Conservation (phyloP, 2,888 invertebrate genomes). For the Drosophila eohydei region DNA sequence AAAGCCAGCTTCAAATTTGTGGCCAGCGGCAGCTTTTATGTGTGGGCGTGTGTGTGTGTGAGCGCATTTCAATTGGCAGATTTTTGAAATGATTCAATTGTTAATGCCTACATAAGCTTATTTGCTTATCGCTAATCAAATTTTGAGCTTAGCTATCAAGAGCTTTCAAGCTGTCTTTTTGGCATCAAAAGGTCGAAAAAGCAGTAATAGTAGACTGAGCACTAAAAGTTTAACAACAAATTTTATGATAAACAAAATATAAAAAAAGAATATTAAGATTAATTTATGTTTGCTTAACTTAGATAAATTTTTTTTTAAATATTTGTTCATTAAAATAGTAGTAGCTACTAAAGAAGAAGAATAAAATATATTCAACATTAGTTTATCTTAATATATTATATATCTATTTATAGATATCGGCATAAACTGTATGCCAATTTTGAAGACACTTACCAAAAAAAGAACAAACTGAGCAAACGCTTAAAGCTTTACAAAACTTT, state of each 20-base stretch:
- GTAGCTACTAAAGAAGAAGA: too few species aligned
- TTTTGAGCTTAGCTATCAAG: background rate
- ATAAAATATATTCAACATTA: too few species aligned
- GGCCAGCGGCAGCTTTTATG: constrained; percentile 16
- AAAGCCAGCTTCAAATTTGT: constrained; percentile 11
- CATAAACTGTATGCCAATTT: constrained; percentile 10
- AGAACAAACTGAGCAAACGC: constrained; percentile 41
- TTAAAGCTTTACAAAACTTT: constrained; percentile 33
- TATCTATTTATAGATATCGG: background rate
- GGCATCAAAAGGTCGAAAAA: background rate
- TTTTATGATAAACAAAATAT: background rate
- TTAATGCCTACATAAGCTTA: constrained; percentile 4
- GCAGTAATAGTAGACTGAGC: background rate
- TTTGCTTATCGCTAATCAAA: constrained; percentile 6
- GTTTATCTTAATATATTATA: background rate
- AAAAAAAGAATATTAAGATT: too few species aligned
- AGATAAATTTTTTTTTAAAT: too few species aligned
- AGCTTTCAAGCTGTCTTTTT: background rate
- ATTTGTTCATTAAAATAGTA: too few species aligned
- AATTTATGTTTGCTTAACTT: too few species aligned
- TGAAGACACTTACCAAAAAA: constrained; percentile 3
- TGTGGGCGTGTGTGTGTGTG: background rate
- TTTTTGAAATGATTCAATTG: constrained; percentile 12
- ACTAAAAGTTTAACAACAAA: background rate
- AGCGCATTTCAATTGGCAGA: constrained; percentile 27